Conservation (phyloP, 2,113 vertebrate genomes). For the Calidris pugnax region DNA sequence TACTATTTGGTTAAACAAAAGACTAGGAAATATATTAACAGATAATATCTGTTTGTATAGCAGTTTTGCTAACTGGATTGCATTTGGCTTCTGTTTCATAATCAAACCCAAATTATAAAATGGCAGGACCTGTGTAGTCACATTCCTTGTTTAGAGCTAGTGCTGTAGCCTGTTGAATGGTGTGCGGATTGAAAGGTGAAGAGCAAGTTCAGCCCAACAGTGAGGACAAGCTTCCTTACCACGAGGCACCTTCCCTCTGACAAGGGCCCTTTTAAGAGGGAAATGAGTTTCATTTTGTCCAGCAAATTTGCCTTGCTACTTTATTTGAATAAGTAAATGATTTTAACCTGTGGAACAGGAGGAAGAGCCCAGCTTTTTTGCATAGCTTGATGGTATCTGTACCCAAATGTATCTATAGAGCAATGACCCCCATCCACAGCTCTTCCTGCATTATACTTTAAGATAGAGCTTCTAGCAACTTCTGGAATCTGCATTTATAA, state of each 20-base stretch:
- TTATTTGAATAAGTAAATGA: not conserved
- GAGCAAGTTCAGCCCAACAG: not conserved
- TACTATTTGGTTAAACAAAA: not conserved
- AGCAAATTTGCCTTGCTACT: not conserved
- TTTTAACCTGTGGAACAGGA: not conserved
- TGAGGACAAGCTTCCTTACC: not conserved
- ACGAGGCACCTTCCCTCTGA: not conserved
- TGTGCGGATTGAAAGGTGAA: not conserved
- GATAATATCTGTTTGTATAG: not conserved
- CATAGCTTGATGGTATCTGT: not conserved
- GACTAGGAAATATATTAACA: not conserved
- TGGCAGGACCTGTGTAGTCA: not conserved
- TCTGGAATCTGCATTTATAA: not conserved
- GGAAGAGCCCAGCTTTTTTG: not conserved
- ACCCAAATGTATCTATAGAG: not conserved
- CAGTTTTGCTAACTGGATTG: not conserved
- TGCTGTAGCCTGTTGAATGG: not conserved
- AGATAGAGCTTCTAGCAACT: not conserved
- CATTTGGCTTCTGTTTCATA: not conserved
- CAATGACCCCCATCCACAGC: not conserved
- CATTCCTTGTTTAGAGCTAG: not conserved
- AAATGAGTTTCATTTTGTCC: not conserved
- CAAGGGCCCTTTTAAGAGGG: not conserved
- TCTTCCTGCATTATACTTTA: not conserved
- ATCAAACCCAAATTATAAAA: not conserved